Conservation (phyloP, 2,113 vertebrate genomes). For the Ellobius talpinus region DNA sequence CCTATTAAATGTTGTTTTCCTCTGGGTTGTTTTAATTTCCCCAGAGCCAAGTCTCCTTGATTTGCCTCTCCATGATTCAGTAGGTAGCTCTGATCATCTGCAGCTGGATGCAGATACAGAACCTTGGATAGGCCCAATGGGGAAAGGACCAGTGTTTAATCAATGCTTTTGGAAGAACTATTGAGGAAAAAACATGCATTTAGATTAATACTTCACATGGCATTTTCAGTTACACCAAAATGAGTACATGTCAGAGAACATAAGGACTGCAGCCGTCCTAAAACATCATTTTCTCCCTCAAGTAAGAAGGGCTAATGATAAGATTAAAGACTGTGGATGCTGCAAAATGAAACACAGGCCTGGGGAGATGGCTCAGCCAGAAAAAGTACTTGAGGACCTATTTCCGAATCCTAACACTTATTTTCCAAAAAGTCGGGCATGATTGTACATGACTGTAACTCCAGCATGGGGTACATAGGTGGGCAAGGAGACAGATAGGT, state of each 20-base stretch:
- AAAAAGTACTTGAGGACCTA: background rate
- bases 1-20: background rate
- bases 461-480: too few relatives aligned
- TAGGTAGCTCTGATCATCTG: background rate
- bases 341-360: background rate
- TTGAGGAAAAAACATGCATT: background rate
- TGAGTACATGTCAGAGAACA: background rate
- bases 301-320: background rate
- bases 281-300: background rate
- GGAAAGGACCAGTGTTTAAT: background rate
- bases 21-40: conserved; percentile 2
- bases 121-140: too few relatives aligned
- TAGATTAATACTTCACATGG: background rate
- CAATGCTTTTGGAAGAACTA: background rate
- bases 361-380: background rate
- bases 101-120: background rate
- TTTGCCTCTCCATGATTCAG: background rate
- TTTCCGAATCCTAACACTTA: background rate
- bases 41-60: background rate
- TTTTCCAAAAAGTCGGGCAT: background rate
- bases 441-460: background rate
- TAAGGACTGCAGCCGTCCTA: background rate
- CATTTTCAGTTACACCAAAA: background rate
- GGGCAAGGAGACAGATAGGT: background rate
- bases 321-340: background rate